Evolutionary conservation across 2,888 invertebrate species (phyloP).

Genomic region (Apodemia duryi): DNA sequence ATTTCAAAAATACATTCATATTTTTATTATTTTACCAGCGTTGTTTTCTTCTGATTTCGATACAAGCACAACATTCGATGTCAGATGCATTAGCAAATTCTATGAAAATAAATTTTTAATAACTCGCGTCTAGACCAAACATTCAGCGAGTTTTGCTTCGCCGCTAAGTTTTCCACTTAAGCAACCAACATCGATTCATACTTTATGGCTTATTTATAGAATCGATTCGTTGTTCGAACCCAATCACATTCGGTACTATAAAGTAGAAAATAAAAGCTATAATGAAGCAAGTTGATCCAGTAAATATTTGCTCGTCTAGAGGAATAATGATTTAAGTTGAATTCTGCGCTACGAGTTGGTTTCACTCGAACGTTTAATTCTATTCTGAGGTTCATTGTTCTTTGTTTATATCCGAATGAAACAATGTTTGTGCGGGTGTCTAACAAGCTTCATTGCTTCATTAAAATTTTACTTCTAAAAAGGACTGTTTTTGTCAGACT

Average conservation of each 20-base stretch:
- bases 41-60: constrained; percentile 14
- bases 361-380: constrained; percentile 46
- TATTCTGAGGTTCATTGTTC: constrained; percentile 38
- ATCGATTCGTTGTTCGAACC: constrained; percentile 61
- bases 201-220: constrained; percentile 56
- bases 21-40: constrained; percentile 9
- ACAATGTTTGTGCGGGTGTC: constrained; percentile 25
- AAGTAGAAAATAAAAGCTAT: constrained; percentile 66
- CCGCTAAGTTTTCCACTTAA: constrained; percentile 62
- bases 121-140: constrained; percentile 69
- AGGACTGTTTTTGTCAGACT: neutral
- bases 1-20: constrained; percentile 16
- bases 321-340: constrained; percentile 47
- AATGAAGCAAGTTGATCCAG: constrained; percentile 62
- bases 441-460: constrained; percentile 16
- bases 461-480: neutral
- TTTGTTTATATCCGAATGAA: constrained; percentile 27
- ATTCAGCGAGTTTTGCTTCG: constrained; percentile 53
- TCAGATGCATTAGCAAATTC: constrained; percentile 52
- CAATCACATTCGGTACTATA: constrained; percentile 63
- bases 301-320: constrained; percentile 64
- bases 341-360: constrained; percentile 34
- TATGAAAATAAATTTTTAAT: constrained; percentile 67
- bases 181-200: constrained; percentile 53
- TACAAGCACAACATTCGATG: constrained; percentile 35